phyloP scores from a whole-genome alignment of 2,888 invertebrate species.

The Prosopocoilus inquinatus region DNA sequence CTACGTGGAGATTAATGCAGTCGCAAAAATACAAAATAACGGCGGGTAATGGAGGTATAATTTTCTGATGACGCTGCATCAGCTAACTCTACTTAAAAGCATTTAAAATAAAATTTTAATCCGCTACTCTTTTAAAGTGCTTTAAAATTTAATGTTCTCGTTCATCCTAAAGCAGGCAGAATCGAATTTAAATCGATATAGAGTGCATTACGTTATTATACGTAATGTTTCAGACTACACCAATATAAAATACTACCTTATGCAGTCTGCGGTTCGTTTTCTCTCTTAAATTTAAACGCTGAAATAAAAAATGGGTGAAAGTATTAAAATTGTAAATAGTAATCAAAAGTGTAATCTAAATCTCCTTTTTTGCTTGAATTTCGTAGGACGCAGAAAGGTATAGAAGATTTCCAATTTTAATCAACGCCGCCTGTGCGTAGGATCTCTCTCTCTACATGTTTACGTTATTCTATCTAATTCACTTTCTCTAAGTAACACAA shows the following conservation, averaged over 20 bases:
- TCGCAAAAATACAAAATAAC: slow-evolving; percentile 22
- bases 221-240: no score
- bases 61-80: slow-evolving; percentile 23
- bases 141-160: no score
- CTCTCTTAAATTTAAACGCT: no score
- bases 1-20: slow-evolving; percentile 10
- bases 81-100: slow-evolving; percentile 25
- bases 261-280: no score
- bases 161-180: no score
- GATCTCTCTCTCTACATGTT: background rate
- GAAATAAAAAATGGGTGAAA: no score
- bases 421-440: no score
- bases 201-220: no score
- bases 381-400: background rate
- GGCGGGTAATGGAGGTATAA: slow-evolving; percentile 24
- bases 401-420: no score
- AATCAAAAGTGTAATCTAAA: background rate
- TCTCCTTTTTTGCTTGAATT: background rate
- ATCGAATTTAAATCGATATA: no score
- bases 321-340: background rate
- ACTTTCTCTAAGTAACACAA: slow-evolving; percentile 13
- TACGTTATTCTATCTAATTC: slow-evolving; percentile 15
- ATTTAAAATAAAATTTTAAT: slow-evolving; percentile 10
- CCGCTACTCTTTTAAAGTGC: no score
- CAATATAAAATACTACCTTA: no score